Percentiles rank a stretch among this genome's conserved stretches.
phyloP scores from a whole-genome alignment of 2,113 vertebrate species.

The Pseudorasbora parva region DNA sequence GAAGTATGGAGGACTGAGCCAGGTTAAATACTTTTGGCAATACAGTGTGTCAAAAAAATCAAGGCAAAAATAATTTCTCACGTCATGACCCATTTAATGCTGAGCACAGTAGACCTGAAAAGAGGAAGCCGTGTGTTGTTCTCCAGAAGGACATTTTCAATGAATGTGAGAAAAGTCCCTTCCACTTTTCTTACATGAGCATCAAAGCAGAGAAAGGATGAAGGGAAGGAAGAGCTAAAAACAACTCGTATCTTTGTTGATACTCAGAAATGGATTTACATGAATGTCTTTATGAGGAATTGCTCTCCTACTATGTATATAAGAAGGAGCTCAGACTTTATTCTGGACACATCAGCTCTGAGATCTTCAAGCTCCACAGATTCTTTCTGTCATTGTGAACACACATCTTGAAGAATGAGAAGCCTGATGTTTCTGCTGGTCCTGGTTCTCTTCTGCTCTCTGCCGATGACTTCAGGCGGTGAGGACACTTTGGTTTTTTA shows the following conservation, averaged over 20 bases:
- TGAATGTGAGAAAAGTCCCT: not conserved
- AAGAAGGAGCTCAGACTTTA: not conserved
- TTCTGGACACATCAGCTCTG: constrained; percentile 12
- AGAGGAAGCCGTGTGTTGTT: no score
- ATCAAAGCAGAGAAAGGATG: not conserved
- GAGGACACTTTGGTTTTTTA: not conserved
- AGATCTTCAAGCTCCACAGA: constrained; percentile 2
- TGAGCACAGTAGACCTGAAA: no score
- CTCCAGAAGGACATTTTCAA: not conserved
- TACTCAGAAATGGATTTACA: constrained; percentile 21
- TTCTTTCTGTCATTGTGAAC: not conserved
- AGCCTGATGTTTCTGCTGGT: constrained; percentile 20
- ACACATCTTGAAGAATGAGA: constrained; percentile 35
- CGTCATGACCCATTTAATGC: no score
- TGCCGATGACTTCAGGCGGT: constrained; percentile 13
- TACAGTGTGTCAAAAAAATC: no score
- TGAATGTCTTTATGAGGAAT: not conserved
- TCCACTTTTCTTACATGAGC: not conserved
- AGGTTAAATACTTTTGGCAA: no score
- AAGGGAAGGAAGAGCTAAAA: not conserved
- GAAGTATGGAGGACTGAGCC: no score
- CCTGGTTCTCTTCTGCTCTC: constrained; percentile 34
- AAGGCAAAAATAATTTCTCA: no score
- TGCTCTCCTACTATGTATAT: not conserved
- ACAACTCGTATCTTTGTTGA: not conserved